A percentile compares a stretch with the other conserved stretches of the same genome.
Conservation (phyloP, 2,113 vertebrate species). For the Varanus salvator region DNA sequence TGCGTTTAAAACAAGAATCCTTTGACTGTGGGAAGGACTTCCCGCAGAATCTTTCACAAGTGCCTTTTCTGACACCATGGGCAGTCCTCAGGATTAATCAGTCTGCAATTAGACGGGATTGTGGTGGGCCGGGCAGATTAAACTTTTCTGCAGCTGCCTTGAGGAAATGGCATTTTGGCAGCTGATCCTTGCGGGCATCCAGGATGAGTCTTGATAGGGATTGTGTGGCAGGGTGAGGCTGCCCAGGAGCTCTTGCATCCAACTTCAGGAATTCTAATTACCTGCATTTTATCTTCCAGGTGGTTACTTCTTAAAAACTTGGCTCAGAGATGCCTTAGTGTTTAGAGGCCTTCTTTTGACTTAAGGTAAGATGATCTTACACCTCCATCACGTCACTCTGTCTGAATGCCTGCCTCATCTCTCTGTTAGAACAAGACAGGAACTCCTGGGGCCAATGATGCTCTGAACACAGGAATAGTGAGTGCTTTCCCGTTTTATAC, state of each 20-base stretch:
- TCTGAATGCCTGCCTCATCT: background rate
- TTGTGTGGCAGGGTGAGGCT: constrained; percentile 33
- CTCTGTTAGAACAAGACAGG: background rate
- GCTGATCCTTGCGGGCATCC: constrained; percentile 51
- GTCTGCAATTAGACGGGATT: constrained; percentile 7
- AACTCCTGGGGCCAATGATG: rapidly evolving
- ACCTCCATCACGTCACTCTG: rapidly evolving
- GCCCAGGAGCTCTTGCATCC: constrained; percentile 36
- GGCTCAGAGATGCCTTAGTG: constrained; percentile 57
- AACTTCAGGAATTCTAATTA: background rate
- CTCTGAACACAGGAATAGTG: background rate
- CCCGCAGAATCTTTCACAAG: background rate
- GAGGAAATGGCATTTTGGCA: constrained; percentile 53
- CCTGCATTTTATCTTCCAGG: constrained; percentile 44
- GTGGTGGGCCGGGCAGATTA: constrained; percentile 21
- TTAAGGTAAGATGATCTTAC: constrained; percentile 69
- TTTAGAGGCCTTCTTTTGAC: constrained; percentile 65
- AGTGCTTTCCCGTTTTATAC: background rate
- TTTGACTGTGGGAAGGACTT: constrained; percentile 3
- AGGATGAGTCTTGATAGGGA: constrained; percentile 47
- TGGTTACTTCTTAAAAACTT: constrained; percentile 24
- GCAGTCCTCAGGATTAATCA: constrained; percentile 39
- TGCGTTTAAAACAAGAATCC: background rate
- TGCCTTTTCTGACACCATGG: constrained; percentile 12
- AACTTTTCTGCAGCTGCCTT: constrained; percentile 29